Conservation (phyloP, 2,113 vertebrate species). For the Uria aalge region DNA sequence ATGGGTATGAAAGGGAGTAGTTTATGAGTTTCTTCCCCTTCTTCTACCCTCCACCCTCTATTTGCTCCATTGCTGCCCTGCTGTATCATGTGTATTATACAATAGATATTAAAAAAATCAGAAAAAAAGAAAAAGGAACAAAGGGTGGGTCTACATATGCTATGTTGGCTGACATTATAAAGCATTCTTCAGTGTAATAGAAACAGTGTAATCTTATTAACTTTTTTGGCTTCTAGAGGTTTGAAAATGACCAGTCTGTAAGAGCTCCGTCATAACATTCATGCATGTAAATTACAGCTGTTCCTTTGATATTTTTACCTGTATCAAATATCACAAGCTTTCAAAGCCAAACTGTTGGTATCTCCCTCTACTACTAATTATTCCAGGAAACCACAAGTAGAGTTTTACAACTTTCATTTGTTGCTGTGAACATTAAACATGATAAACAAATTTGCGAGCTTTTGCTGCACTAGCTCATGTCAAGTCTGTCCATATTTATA, state of each 20-base stretch:
- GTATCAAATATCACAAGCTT: not conserved
- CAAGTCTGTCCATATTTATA: not conserved
- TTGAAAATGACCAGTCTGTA: not conserved
- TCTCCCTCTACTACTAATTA: not conserved
- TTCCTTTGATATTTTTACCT: not conserved
- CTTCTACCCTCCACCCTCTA: not conserved
- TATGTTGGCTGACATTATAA: not conserved
- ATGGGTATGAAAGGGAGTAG: not conserved
- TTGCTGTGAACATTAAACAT: not conserved
- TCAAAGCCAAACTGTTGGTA: not conserved
- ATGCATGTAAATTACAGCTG: not conserved
- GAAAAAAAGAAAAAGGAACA: not conserved
- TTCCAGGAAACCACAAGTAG: not conserved
- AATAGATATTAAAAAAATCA: not conserved
- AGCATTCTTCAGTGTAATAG: not conserved
- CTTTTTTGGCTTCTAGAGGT: not conserved
- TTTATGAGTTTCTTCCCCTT: not conserved
- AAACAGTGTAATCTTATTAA: not conserved
- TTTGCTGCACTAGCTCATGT: not conserved
- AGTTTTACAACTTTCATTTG: not conserved
- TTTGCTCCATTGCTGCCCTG: accelerated
- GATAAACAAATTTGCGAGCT: not conserved
- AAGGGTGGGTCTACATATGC: not conserved
- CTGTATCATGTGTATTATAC: accelerated
- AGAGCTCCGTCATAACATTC: not conserved